Conservation (phyloP, 1,140 invertebrate species). For the Papilio dardanus region DNA sequence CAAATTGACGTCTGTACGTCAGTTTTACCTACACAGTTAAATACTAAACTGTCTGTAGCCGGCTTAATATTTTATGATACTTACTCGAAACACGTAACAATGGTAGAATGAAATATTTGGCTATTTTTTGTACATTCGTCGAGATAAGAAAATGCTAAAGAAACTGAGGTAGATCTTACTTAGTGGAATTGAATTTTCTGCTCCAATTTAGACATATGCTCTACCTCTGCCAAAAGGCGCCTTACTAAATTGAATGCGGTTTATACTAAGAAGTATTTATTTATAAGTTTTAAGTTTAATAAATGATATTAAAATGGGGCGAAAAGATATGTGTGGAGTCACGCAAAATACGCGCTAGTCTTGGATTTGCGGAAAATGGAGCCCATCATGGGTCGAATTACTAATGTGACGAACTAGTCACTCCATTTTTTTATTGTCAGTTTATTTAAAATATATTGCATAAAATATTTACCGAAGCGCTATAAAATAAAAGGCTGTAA, state of each 20-base stretch:
- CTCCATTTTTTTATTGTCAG: background rate
- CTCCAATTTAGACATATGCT: constrained; percentile 16
- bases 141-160: constrained; percentile 11
- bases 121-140: background rate
- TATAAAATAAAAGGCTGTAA: constrained; percentile 1
- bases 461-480: background rate
- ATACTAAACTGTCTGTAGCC: too few species aligned
- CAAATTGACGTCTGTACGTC: too few species aligned
- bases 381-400: too few species aligned
- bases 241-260: background rate
- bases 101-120: background rate
- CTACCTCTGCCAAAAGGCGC: background rate
- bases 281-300: background rate
- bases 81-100: background rate
- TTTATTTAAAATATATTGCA: background rate
- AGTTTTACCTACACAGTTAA: too few species aligned
- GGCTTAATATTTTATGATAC: background rate
- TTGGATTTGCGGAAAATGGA: too few species aligned
- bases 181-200: constrained; percentile 21
- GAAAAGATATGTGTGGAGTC: too few species aligned
- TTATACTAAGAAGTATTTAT: background rate
- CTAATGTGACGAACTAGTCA: too few species aligned
- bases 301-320: too few species aligned
- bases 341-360: too few species aligned
- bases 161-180: background rate